A percentile compares a stretch with the other conserved stretches of the same genome.
Evolutionary conservation across 2,113 vertebrate genomes (phyloP).

Genomic region (Tautogolabrus adspersus): DNA sequence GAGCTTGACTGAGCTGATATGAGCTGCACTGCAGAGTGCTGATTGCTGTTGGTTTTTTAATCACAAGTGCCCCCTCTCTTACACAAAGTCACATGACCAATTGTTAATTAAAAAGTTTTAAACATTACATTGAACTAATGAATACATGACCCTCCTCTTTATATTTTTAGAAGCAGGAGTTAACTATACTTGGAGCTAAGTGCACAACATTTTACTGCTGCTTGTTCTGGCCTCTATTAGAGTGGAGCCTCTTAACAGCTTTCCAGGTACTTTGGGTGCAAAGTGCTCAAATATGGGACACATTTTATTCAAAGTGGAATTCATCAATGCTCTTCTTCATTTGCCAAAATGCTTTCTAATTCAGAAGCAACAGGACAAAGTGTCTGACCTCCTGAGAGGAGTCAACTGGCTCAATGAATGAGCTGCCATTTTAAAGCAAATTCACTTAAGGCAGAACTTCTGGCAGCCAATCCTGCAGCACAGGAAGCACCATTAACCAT

Average conservation of each 20-base stretch:
- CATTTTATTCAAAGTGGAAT: constrained; percentile 8
- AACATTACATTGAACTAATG: background rate
- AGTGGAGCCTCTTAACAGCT: constrained; percentile 15
- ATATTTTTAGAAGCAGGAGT: background rate
- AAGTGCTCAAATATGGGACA: constrained; percentile 10
- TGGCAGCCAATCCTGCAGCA: constrained; percentile 1
- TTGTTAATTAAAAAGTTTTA: background rate
- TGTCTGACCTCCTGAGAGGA: constrained; percentile 19
- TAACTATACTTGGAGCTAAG: background rate
- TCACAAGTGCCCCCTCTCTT: too few species aligned
- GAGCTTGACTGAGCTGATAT: too few species aligned
- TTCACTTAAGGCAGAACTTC: constrained; percentile 6
- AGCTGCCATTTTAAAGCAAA: constrained; percentile 28
- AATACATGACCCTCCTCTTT: background rate
- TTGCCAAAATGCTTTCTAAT: constrained; percentile 12
- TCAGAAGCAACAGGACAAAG: background rate
- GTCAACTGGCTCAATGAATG: constrained; percentile 9
- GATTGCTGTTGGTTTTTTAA: too few species aligned
- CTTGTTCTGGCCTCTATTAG: background rate
- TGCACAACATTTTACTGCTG: background rate
- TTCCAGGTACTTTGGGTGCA: constrained; percentile 3
- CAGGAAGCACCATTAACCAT: constrained; percentile 16
- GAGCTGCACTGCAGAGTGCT: too few species aligned
- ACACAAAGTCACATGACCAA: background rate
- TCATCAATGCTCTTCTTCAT: background rate